Evolutionary conservation across 92 coral and sea anemone genomes (phyloP).

Genomic region (Phenganax stokvisi): DNA sequence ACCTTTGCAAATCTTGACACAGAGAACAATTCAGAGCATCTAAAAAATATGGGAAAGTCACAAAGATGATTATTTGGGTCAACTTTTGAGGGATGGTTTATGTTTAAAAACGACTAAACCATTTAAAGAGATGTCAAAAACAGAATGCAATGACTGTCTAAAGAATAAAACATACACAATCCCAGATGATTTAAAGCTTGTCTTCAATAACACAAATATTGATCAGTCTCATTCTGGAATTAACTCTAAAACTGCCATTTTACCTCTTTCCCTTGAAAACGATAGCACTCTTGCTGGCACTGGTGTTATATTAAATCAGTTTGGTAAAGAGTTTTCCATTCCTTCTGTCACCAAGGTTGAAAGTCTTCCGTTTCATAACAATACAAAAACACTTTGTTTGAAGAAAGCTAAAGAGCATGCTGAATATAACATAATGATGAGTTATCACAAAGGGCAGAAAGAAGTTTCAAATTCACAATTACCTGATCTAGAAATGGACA

Average conservation of each 20-base stretch:
- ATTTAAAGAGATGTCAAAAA: constrained; percentile 21
- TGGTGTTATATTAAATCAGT: constrained; percentile 50
- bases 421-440: constrained; percentile 35
- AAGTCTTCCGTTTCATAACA: constrained; percentile 43
- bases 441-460: constrained; percentile 45
- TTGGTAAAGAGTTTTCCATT: constrained; percentile 51
- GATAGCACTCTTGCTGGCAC: constrained; percentile 46
- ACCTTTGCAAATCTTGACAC: constrained; percentile 17
- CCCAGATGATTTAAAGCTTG: constrained; percentile 10
- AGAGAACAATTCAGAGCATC: constrained; percentile 38
- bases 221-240: constrained; percentile 21
- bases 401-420: constrained; percentile 40
- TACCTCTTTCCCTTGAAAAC: constrained; percentile 49
- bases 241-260: constrained; percentile 37
- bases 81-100: constrained; percentile 34
- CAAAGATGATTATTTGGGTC: constrained; percentile 9
- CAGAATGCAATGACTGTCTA: constrained; percentile 32
- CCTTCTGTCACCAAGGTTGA: constrained; percentile 34
- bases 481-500: constrained; percentile 5
- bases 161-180: neutral
- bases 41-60: constrained; percentile 22
- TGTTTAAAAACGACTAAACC: constrained; percentile 11
- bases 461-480: constrained; percentile 27
- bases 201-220: neutral
- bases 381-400: constrained; percentile 40